A percentile compares a stretch with the other conserved stretches of the same genome.
Evolutionary conservation across 2,113 vertebrate genomes (phyloP).

Genomic region (Xenopus tropicalis): DNA sequence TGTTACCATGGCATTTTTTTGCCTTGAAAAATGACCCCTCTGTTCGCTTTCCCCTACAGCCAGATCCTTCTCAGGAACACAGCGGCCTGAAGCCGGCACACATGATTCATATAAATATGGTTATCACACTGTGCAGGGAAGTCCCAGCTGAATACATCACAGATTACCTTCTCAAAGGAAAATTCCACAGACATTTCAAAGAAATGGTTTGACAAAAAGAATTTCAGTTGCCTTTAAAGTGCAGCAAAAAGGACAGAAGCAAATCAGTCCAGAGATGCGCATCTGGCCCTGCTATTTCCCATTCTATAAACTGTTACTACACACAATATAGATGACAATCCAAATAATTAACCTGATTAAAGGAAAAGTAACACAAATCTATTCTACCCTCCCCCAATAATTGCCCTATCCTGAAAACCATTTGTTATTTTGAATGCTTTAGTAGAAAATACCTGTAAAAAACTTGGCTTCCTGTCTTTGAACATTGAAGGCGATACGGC

Average conservation of each 20-base stretch:
- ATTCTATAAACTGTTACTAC: too few species aligned
- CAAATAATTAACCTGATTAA: too few species aligned
- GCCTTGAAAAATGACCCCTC: constrained; percentile 35
- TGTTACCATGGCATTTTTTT: constrained; percentile 33
- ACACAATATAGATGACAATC: too few species aligned
- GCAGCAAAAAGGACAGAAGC: background rate
- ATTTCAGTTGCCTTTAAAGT: background rate
- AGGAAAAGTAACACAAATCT: too few species aligned
- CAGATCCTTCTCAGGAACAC: constrained; percentile 18
- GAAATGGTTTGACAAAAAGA: background rate
- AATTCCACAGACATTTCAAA: constrained; percentile 15
- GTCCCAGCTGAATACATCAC: constrained; percentile 21
- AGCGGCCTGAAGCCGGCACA: constrained; percentile 12
- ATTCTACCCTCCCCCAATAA: too few species aligned
- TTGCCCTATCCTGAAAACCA: too few species aligned
- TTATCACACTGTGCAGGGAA: background rate
- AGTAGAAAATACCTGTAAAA: too few species aligned
- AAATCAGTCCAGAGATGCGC: background rate
- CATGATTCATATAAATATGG: constrained; percentile 13
- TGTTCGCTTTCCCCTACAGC: constrained; percentile 13
- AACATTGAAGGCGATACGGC: too few species aligned
- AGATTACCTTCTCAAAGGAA: constrained; percentile 8
- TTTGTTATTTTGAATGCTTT: too few species aligned
- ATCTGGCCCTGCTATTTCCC: too few species aligned
- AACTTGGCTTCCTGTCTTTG: too few species aligned